Base-by-base conservation (phyloP, 2,113 vertebrate genomes). In the Saccopteryx bilineata region DNA sequence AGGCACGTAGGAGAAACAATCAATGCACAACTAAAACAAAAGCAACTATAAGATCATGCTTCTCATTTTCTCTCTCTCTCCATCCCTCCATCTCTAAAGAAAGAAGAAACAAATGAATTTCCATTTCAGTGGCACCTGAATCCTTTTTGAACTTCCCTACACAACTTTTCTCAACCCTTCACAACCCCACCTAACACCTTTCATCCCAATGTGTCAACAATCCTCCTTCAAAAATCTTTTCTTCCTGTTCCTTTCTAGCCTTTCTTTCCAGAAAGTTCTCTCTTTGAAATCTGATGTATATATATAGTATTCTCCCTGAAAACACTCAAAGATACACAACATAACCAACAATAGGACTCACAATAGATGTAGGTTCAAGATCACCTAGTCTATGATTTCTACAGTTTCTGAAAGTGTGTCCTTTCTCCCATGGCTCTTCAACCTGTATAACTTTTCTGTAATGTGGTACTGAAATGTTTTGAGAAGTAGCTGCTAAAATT, bases 401-500 rank as follows among this genome's bases (percentile, higher is more conserved):
- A 10, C 23, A 26, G 0, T 72, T 89, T 87, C 66, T 87, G 46
- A 63, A 65, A 87, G n/a, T 31, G 39, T 50, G 9, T n/a, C 18
- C 19, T 7, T n/a, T 24, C 14, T 1, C 7, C 48, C 23, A 4
- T 7, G 39, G 19, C 19, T 87, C 18, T 84, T 11, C 50, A 66
- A 63, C 8, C 9, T 18, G 23, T 14, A 50, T 0, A 4, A 11
- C 50, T 93, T 92, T 87, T 79, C 71, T 33, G 26, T 48, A 52
- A n/a, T 13, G 1, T 65, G 18, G 13, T 28, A 85, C 48, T 19
- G 50, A 88, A 56, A 92, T 92, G 83, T 81, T 94, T 88, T 79
- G n/a, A 94, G 61, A 93, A 78, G 61, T 6, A 85, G 56, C 19
- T 87, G 52, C 31, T 95, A 90, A 82, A 89, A 93, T 61, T 58